A percentile compares a stretch with the other conserved stretches of the same genome.
phyloP scores from a whole-genome alignment of 2,113 vertebrate species.

The Chaenocephalus aceratus region DNA sequence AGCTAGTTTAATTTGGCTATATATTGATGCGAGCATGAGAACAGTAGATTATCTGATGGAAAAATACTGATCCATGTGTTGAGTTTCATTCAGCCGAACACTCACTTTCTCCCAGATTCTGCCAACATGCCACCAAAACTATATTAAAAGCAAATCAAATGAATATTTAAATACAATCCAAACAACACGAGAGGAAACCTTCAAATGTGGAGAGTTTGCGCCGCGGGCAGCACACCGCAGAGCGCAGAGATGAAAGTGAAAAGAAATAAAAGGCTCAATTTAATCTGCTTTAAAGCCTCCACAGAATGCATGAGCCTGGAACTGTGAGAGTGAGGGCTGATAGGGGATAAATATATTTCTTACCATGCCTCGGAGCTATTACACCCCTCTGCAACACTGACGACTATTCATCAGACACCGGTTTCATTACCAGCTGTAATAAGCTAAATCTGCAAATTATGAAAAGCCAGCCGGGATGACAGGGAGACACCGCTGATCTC shows the following conservation, averaged over 20 bases:
- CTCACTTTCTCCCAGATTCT: conserved; percentile 15
- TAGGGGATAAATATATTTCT: conserved; percentile 96
- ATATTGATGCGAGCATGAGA: background rate
- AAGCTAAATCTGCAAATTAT: conserved; percentile 92
- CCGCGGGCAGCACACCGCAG: conserved; percentile 86
- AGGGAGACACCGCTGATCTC: conserved; percentile 88
- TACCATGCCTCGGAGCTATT: conserved; percentile 93
- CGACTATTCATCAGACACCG: conserved; percentile 89
- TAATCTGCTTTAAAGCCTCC: conserved; percentile 98
- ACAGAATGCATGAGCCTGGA: conserved; percentile 91
- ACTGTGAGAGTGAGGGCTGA: conserved; percentile 92
- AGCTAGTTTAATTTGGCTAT: background rate
- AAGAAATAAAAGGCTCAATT: conserved; percentile 97
- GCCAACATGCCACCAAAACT: conserved; percentile 51
- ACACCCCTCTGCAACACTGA: conserved; percentile 92
- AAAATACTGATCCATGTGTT: background rate
- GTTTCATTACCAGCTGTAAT: conserved; percentile 96
- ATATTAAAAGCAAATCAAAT: conserved; percentile 76
- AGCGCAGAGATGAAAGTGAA: conserved; percentile 98
- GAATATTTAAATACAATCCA: conserved; percentile 74
- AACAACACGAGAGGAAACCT: conserved; percentile 72
- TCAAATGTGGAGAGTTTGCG: conserved; percentile 88
- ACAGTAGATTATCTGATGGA: background rate
- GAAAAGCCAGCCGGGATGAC: conserved; percentile 89
- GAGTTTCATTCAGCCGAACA: conserved; percentile 3